phyloP scores from a whole-genome alignment of 1,140 invertebrate species.

The Carcinoscorpius rotundicauda region DNA sequence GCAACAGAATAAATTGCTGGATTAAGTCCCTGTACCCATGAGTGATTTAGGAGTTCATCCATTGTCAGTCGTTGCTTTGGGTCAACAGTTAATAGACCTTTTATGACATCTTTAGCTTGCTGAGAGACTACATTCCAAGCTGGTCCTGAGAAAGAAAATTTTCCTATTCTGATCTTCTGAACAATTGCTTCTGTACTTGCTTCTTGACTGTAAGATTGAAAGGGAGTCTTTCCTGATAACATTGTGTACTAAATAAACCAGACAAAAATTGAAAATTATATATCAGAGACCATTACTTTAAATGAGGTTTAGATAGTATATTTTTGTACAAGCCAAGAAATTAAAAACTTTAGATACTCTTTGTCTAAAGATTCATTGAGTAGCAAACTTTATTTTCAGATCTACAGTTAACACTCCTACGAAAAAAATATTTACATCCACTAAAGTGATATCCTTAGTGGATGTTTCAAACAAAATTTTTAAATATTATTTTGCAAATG shows the following conservation, averaged over 20 bases:
- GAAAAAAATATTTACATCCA: too few relatives aligned
- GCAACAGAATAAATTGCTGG: conserved; percentile 32
- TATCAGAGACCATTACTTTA: too few relatives aligned
- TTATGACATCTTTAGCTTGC: conserved; percentile 60
- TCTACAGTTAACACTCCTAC: too few relatives aligned
- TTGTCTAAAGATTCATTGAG: too few relatives aligned
- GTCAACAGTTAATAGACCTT: conserved; percentile 63
- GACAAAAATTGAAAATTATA: too few relatives aligned
- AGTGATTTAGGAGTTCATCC: conserved; percentile 45
- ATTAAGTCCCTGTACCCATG: conserved; percentile 46
- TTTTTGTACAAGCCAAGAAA: too few relatives aligned
- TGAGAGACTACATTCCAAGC: conserved; percentile 58
- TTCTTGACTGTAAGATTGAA: conserved; percentile 51
- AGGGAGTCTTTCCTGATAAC: conserved; percentile 70
- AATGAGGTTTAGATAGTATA: too few relatives aligned
- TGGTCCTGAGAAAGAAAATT: conserved; percentile 55
- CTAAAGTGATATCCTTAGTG: too few relatives aligned
- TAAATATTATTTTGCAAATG: too few relatives aligned
- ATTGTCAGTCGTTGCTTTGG: conserved; percentile 57
- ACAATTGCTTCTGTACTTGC: conserved; percentile 61
- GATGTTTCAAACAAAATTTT: too few relatives aligned
- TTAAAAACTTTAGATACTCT: too few relatives aligned
- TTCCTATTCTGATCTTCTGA: conserved; percentile 59
- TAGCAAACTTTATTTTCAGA: too few relatives aligned
- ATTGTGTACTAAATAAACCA: conserved; percentile 54